These are phyloP conservation scores for Tethya wilhelma DNA, from an alignment of 37 sponge, comb jelly and placozoan genomes.

Conservation along the genomic window DNA sequence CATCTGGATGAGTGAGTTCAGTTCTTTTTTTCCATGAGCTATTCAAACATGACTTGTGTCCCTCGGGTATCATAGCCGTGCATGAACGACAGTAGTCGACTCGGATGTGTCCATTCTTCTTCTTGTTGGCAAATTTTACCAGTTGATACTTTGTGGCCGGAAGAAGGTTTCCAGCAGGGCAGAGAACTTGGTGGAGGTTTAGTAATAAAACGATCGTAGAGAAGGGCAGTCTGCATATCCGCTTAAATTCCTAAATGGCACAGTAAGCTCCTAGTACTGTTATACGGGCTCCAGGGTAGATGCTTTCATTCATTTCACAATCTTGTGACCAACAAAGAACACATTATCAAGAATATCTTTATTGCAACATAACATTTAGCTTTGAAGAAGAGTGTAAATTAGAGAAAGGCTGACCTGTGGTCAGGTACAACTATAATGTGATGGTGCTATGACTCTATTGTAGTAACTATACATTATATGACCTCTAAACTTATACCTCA, in stretches of 20 bases:
- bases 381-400: not conserved
- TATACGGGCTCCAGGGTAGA: not conserved
- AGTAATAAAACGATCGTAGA: not conserved
- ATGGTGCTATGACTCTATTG: not conserved
- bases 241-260: not conserved
- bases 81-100: constrained; percentile 9
- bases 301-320: not conserved
- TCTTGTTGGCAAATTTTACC: not conserved
- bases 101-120: not conserved
- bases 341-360: not conserved
- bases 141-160: constrained; percentile 9
- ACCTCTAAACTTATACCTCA: no score
- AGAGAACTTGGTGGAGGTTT: not conserved
- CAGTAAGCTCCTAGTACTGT: not conserved
- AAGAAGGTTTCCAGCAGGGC: not conserved
- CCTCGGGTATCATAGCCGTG: not conserved
- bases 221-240: not conserved
- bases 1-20: not conserved
- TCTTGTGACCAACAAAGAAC: not conserved
- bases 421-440: not conserved
- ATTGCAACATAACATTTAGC: not conserved
- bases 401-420: not conserved
- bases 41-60: not conserved
- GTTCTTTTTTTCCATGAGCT: not conserved
- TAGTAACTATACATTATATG: not conserved